phyloP scores from a whole-genome alignment of 2,113 vertebrate genomes.

The Diadophis punctatus region DNA sequence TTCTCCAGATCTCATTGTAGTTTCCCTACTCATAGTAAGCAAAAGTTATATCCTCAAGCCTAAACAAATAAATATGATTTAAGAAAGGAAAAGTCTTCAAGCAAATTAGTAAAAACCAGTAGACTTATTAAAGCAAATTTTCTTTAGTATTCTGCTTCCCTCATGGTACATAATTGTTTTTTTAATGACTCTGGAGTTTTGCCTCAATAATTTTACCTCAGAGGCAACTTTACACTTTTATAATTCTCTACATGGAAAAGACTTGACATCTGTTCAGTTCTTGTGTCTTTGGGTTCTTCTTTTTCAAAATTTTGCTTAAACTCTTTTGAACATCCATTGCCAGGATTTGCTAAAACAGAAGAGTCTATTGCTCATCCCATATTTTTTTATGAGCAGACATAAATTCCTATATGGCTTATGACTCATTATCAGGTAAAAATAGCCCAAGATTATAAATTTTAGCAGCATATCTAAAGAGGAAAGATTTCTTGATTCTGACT shows the following conservation, averaged over 20 bases:
- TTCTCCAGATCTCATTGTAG: neutral
- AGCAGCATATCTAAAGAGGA: neutral
- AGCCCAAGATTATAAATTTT: neutral
- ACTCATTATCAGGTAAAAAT: neutral
- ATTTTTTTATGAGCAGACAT: conserved; percentile 14
- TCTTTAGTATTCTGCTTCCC: conserved; percentile 22
- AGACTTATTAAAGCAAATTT: conserved; percentile 41
- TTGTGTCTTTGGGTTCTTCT: neutral
- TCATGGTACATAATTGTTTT: conserved; percentile 9
- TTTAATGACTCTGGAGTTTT: conserved; percentile 39
- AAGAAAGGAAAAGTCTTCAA: neutral
- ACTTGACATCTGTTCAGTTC: conserved; percentile 34
- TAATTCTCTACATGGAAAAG: conserved; percentile 4
- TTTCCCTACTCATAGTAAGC: neutral
- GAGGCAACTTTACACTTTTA: conserved; percentile 9
- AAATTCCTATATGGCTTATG: conserved; percentile 26
- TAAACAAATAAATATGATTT: conserved; percentile 49
- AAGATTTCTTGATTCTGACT: neutral
- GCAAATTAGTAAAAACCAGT: conserved; percentile 28
- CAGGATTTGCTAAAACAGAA: conserved; percentile 7
- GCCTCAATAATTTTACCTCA: conserved; percentile 21
- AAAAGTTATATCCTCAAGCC: conserved; percentile 1
- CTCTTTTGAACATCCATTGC: conserved; percentile 20
- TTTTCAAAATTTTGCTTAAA: conserved; percentile 32
- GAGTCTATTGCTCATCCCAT: conserved; percentile 19